A percentile compares a stretch with the other conserved stretches of the same genome.
phyloP scores from a whole-genome alignment of 2,888 invertebrate genomes.

The Emmelina monodactyla region DNA sequence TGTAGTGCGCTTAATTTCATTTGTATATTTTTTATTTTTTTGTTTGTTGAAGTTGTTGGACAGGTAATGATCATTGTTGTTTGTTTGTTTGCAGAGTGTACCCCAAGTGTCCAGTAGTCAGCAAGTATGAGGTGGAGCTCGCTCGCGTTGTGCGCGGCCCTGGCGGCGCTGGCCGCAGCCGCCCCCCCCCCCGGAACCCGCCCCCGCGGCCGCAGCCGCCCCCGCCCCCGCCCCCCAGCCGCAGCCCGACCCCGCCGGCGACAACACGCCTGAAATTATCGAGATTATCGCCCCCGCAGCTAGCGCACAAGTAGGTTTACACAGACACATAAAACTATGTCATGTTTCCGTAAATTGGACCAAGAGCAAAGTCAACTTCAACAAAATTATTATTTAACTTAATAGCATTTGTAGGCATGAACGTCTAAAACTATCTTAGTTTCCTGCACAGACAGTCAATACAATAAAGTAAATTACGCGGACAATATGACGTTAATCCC shows the following conservation, averaged over 20 bases:
- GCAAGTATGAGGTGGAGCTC: slow-evolving; percentile 19
- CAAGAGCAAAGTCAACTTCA: slow-evolving; percentile 22
- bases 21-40: no score
- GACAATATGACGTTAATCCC: no score
- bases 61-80: no score
- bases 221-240: slow-evolving; percentile 28
- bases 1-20: no score
- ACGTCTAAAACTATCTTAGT: no score
- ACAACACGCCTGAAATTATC: slow-evolving; percentile 52
- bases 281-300: slow-evolving; percentile 60
- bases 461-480: no score
- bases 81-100: slow-evolving; percentile 4
- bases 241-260: slow-evolving; percentile 28
- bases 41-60: no score
- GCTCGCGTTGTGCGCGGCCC: slow-evolving; percentile 18
- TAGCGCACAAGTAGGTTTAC: slow-evolving; percentile 48
- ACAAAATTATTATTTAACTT: slow-evolving; percentile 24
- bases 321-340: no score
- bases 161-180: slow-evolving; percentile 26
- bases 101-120: slow-evolving; percentile 1
- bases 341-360: no score
- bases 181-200: slow-evolving; percentile 25
- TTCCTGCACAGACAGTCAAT: no score
- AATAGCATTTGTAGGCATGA: slow-evolving; percentile 11
- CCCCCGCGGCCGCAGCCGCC: slow-evolving; percentile 23